A percentile compares a stretch with the other conserved stretches of the same genome.
Evolutionary conservation across 2,113 vertebrate genomes (phyloP).

Genomic region (Scopus umbretta): DNA sequence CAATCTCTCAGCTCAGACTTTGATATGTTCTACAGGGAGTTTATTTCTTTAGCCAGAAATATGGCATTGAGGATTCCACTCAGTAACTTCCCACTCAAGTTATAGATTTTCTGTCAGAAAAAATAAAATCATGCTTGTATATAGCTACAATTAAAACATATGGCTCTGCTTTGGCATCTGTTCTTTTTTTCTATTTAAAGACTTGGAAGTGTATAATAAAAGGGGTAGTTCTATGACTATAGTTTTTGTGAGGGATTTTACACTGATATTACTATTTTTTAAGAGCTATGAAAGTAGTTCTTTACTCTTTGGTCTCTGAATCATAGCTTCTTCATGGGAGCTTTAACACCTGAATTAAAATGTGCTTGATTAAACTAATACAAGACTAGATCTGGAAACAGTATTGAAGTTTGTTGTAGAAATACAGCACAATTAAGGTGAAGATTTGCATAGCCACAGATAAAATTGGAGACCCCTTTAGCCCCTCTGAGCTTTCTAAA

Average conservation of each 20-base stretch:
- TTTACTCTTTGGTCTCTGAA: background rate
- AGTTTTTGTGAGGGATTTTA: constrained; percentile 23
- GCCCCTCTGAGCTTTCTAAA: background rate
- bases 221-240: background rate
- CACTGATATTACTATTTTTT: background rate
- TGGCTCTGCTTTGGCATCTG: constrained; percentile 60
- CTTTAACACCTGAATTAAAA: background rate
- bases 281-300: background rate
- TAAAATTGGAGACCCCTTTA: background rate
- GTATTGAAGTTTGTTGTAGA: background rate
- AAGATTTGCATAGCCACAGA: background rate
- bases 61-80: constrained; percentile 66
- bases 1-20: constrained; percentile 36
- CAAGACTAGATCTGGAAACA: background rate
- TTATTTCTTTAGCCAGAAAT: constrained; percentile 56
- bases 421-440: background rate
- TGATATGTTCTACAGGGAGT: constrained; percentile 24
- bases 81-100: constrained; percentile 65
- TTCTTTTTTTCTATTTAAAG: constrained; percentile 62
- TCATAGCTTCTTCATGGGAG: background rate
- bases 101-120: constrained; percentile 69
- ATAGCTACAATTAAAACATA: constrained; percentile 70
- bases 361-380: background rate
- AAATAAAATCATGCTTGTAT: constrained; percentile 57
- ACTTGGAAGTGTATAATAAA: constrained; percentile 24